These are phyloP conservation scores for Phortica magna DNA, from an alignment of 2,888 invertebrate genomes.

Conservation along the genomic window DNA sequence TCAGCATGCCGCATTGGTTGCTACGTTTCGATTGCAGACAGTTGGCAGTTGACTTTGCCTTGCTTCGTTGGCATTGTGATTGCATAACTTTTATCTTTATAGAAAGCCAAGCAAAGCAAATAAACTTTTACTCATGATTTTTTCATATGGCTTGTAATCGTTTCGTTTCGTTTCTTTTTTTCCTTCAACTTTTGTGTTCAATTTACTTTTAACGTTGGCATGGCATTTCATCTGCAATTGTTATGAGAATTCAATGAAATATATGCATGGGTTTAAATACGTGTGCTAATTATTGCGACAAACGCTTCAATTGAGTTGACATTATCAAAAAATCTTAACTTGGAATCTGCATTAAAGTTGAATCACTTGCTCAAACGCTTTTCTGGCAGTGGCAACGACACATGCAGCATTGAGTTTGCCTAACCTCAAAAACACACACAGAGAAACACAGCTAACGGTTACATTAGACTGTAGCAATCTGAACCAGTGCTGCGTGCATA, in stretches of 20 bases:
- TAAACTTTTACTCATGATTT: conserved; percentile 14
- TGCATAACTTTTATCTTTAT: conserved; percentile 22
- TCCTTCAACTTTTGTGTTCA: background rate
- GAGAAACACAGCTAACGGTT: background rate
- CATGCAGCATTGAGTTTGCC: conserved; percentile 23
- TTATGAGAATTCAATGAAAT: too few species aligned
- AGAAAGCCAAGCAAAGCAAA: background rate
- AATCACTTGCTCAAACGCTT: background rate
- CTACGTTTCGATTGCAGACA: conserved; percentile 15
- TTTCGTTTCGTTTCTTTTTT: background rate
- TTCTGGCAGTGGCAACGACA: conserved; percentile 20
- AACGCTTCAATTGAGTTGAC: too few species aligned
- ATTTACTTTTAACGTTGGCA: background rate
- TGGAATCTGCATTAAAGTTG: background rate
- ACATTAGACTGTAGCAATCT: conserved; percentile 8
- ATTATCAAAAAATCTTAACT: background rate
- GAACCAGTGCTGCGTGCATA: background rate
- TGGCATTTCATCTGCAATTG: background rate
- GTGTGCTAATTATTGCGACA: too few species aligned
- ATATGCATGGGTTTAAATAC: too few species aligned
- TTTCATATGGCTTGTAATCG: background rate
- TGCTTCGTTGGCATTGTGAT: background rate
- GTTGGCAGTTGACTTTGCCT: conserved; percentile 20
- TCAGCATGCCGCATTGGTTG: background rate
- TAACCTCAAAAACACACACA: conserved; percentile 24